phyloP scores from a whole-genome alignment of 1,140 invertebrate species.

The Nephotettix cincticeps region DNA sequence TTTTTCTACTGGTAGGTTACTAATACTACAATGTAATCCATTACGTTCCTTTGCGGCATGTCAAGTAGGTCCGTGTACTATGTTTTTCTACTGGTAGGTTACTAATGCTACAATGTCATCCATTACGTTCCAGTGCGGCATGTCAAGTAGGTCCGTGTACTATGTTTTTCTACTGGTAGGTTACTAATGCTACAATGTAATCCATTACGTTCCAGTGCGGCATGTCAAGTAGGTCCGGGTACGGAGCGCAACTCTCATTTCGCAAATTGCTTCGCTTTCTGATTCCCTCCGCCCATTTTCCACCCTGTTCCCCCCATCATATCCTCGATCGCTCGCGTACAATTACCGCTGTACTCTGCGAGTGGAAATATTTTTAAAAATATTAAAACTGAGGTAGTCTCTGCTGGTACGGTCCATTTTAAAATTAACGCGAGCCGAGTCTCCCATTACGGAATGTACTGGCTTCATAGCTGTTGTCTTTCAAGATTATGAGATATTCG shows the following conservation, averaged over 20 bases:
- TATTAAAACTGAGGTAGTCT: background rate
- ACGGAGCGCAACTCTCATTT: background rate
- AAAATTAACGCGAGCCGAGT: background rate
- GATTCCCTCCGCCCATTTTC: background rate
- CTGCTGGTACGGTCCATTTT: background rate
- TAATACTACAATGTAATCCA: too few relatives aligned
- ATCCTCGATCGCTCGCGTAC: slow-evolving; percentile 5
- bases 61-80: too few relatives aligned
- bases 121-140: too few relatives aligned
- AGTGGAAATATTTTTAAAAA: background rate
- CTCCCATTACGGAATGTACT: background rate
- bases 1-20: too few relatives aligned
- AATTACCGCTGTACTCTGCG: background rate
- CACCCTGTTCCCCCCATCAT: slow-evolving; percentile 1
- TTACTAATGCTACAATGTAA: too few relatives aligned
- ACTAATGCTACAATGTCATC: too few relatives aligned
- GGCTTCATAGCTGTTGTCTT: background rate
- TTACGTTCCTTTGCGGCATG: too few relatives aligned
- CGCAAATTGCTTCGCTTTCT: slow-evolving; percentile 7
- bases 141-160: too few relatives aligned
- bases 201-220: too few relatives aligned
- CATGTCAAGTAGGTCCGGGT: too few relatives aligned
- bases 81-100: too few relatives aligned
- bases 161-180: too few relatives aligned
- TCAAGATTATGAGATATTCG: background rate